phyloP scores from a whole-genome alignment of 1,140 invertebrate genomes.

The Diorhabda sublineata region DNA sequence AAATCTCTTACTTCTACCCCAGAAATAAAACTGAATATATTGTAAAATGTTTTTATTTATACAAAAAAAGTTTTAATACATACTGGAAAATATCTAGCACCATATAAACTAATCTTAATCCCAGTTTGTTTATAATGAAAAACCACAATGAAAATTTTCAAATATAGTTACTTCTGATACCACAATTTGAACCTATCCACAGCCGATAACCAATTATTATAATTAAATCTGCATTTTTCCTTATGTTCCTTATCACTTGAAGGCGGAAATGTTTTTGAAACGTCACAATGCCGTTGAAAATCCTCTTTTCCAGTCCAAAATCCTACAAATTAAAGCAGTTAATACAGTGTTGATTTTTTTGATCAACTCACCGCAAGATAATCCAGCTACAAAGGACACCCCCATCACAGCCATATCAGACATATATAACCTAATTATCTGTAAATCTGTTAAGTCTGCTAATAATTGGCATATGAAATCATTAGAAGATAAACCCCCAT shows the following conservation, averaged over 20 bases:
- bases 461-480: slow-evolving; percentile 86
- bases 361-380: slow-evolving; percentile 59
- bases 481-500: slow-evolving; percentile 91
- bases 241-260: slow-evolving; percentile 23
- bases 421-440: slow-evolving; percentile 64
- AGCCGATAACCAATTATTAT: slow-evolving; percentile 31
- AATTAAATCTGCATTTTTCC: slow-evolving; percentile 13
- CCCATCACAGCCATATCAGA: slow-evolving; percentile 76
- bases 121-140: too few relatives aligned
- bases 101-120: too few relatives aligned
- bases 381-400: slow-evolving; percentile 75
- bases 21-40: too few relatives aligned
- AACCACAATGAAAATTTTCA: too few relatives aligned
- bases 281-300: slow-evolving; percentile 54
- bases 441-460: slow-evolving; percentile 70
- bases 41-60: too few relatives aligned
- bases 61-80: too few relatives aligned
- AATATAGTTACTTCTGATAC: slow-evolving; percentile 17
- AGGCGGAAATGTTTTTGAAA: slow-evolving; percentile 61
- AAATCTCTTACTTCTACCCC: too few relatives aligned
- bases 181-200: slow-evolving; percentile 34
- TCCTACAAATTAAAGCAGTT: slow-evolving; percentile 47
- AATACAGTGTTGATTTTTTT: slow-evolving; percentile 13
- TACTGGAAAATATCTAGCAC: too few relatives aligned
- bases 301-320: slow-evolving; percentile 71